Conservation (phyloP, 2,797 vertebrate species). For the Macropus fuliginosus region DNA sequence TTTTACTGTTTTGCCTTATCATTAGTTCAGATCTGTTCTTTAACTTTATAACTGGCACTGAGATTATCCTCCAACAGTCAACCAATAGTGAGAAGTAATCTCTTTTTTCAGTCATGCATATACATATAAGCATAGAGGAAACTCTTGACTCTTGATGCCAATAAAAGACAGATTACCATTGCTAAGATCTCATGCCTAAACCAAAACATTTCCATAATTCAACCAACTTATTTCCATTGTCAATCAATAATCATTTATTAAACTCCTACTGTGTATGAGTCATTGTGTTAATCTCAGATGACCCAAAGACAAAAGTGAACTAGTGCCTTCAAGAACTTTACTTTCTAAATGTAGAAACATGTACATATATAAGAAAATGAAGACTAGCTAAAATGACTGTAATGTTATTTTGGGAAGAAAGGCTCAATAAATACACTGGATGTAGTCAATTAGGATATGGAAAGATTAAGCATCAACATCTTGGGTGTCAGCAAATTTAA, state of each 20-base stretch:
- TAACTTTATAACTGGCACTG: neutral
- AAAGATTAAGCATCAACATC: neutral
- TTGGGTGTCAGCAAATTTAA: neutral
- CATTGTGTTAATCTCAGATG: neutral
- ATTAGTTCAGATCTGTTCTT: neutral
- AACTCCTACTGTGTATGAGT: neutral
- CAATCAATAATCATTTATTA: neutral
- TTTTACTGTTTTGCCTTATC: conserved; percentile 33
- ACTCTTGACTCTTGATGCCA: neutral
- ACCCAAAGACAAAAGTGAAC: neutral
- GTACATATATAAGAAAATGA: neutral
- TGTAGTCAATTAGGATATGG: neutral
- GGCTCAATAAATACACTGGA: neutral
- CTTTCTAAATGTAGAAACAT: neutral
- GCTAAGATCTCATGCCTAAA: neutral
- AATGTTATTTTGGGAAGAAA: neutral
- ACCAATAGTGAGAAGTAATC: neutral
- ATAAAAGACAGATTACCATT: neutral
- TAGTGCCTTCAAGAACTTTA: neutral
- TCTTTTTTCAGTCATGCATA: neutral
- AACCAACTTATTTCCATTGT: neutral
- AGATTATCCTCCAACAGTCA: neutral
- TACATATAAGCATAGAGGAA: neutral
- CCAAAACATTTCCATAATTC: neutral
- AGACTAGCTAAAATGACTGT: neutral